Base-by-base conservation (phyloP, 1,140 invertebrate species). In the Melitaea cinxia region DNA sequence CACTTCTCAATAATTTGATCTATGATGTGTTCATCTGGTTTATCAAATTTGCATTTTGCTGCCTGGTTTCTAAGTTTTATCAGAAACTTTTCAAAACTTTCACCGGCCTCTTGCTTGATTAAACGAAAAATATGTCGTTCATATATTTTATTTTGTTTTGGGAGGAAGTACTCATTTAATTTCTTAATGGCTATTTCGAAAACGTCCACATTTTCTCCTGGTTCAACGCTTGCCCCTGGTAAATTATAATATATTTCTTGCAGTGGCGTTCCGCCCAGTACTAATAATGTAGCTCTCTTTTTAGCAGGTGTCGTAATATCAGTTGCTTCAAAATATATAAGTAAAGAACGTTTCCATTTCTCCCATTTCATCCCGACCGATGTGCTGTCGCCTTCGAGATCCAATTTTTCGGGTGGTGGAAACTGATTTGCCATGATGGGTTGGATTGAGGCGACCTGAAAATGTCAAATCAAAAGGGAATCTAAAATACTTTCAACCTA, bases 1-100 rank as follows among this genome's bases (percentile, higher is more conserved):
- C 17, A 65, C 57, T 73, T 77, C 23, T 73, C 68, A 10, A 52
- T 58, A 17, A 76, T 42, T 65, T 76, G 74, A 24, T 76, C 71
- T 4, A 73, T 73, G 7, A 73, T 52, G 15, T 66, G 26, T 7
- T 73, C 65, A 9, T 77, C 54, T 2, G 15, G 26, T 1, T 66
- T 56, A 1, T 47, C 21, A 55, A 72, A 73, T 30, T 69, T 50
- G 42, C 72, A 77, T 57, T 77, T 77, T 4, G 50, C 42, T 7
- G 69, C 72, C 61, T 77, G 75, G 30, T 68, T 30, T 39, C 69
- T 42, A 0, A 74, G 35, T 7, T 68, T 24, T 0, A 77, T 23
- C 3, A 77, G 2, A 50, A 70, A 68, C 35, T 63, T 70, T 33
- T 74, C 69, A 53, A 77, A 71, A 37, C 70, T 74, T 30, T 77